Percentiles rank a stretch among this genome's conserved stretches.
Conservation (phyloP, 2,888 invertebrate species). For the Drosophila ustulata region DNA sequence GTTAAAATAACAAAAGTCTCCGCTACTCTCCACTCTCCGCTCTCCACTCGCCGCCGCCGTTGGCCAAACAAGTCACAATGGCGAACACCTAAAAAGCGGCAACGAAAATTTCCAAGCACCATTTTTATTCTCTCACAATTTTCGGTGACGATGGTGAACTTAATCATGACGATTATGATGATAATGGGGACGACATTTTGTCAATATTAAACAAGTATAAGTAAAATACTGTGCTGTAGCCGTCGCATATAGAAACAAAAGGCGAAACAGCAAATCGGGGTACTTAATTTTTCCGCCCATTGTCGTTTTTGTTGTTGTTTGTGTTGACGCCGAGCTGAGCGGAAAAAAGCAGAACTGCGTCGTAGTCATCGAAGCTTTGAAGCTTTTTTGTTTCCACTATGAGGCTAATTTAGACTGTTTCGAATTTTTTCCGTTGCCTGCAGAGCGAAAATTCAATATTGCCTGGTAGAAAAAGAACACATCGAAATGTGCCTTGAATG, state of each 20-base stretch:
- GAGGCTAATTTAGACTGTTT: slow-evolving; percentile 48
- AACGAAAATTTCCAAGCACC: slow-evolving; percentile 62
- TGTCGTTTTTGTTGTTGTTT: slow-evolving; percentile 37
- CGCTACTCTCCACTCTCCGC: not conserved
- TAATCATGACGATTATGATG: slow-evolving; percentile 35
- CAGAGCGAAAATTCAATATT: slow-evolving; percentile 40
- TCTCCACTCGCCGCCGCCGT: slow-evolving; percentile 36
- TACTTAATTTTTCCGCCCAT: slow-evolving; percentile 69
- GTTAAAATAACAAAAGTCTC: slow-evolving; percentile 70
- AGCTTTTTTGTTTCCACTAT: slow-evolving; percentile 19
- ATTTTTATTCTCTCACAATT: slow-evolving; percentile 79
- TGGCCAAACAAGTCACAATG: slow-evolving; percentile 72
- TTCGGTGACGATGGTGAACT: slow-evolving; percentile 52
- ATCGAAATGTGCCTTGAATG: slow-evolving; percentile 31
- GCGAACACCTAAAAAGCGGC: slow-evolving; percentile 74
- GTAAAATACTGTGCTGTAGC: slow-evolving; percentile 65
- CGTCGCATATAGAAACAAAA: slow-evolving; percentile 20
- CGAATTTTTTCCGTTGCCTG: slow-evolving; percentile 4
- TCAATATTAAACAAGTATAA: slow-evolving; percentile 67
- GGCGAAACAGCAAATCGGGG: slow-evolving; percentile 43
- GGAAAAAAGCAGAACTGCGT: slow-evolving; percentile 12
- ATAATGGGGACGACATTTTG: slow-evolving; percentile 53
- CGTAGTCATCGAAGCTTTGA: slow-evolving; percentile 19
- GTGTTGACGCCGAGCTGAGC: slow-evolving; percentile 22
- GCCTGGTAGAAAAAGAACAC: slow-evolving; percentile 10